Evolutionary conservation across 2,888 invertebrate species (phyloP).

Genomic region (Phyllotreta cruciferae): DNA sequence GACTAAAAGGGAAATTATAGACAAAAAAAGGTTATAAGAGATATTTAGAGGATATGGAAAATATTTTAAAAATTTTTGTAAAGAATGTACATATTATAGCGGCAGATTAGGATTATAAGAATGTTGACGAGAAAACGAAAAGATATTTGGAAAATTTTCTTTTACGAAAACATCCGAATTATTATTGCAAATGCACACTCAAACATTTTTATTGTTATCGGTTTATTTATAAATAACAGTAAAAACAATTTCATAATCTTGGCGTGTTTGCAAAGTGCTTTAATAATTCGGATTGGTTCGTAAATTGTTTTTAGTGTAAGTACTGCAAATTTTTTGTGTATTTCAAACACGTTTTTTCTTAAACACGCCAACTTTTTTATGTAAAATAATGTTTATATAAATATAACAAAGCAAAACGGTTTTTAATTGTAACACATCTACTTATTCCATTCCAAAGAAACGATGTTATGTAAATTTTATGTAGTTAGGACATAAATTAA

Average conservation of each 20-base stretch:
- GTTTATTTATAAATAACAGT: no score
- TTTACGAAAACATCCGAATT: constrained; percentile 34
- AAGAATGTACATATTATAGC: constrained; percentile 48
- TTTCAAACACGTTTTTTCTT: constrained; percentile 41
- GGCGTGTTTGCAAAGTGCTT: constrained; percentile 19
- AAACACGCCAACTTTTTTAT: constrained; percentile 46
- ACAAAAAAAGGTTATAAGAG: constrained; percentile 41
- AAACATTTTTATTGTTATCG: no score
- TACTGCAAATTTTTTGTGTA: constrained; percentile 38
- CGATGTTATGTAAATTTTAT: no score
- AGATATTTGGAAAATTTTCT: constrained; percentile 43
- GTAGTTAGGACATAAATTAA: no score
- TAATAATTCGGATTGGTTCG: constrained; percentile 41
- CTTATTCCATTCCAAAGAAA: constrained; percentile 14
- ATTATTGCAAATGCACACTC: constrained; percentile 15
- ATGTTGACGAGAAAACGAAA: constrained; percentile 45
- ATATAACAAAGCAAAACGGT: constrained; percentile 42
- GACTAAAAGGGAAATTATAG: constrained; percentile 24
- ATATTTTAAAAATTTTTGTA: constrained; percentile 45
- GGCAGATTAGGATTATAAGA: constrained; percentile 50
- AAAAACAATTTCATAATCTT: constrained; percentile 28
- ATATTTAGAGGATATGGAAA: constrained; percentile 41
- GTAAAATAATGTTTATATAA: constrained; percentile 50
- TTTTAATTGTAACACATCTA: constrained; percentile 45
- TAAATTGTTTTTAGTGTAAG: constrained; percentile 46